These are phyloP conservation scores for Oscheius sp. DNA, from an alignment of 1,140 invertebrate genomes.

Conservation along the genomic window DNA sequence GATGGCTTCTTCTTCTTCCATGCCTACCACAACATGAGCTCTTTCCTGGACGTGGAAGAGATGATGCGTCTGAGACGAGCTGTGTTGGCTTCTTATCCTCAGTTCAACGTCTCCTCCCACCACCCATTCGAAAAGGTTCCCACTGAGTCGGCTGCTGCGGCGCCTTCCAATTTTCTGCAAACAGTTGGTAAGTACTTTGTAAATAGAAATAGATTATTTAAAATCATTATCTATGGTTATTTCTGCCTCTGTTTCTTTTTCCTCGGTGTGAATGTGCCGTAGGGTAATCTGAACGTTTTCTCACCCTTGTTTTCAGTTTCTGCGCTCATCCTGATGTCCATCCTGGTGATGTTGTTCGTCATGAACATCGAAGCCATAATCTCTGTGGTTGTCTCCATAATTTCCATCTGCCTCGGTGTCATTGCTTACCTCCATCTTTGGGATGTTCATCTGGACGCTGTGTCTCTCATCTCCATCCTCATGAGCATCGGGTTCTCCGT, in stretches of 20 bases:
- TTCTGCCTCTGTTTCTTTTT: too few relatives aligned
- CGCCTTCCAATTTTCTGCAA: conserved; percentile 54
- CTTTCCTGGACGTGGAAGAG: conserved; percentile 52
- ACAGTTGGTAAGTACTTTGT: conserved; percentile 43
- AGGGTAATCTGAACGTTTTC: neutral
- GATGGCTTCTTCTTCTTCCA: conserved; percentile 53
- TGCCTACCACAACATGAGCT: conserved; percentile 53
- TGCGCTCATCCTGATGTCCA: conserved; percentile 52
- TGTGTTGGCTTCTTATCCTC: conserved; percentile 44
- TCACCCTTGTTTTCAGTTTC: conserved; percentile 44
- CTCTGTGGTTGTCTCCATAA: conserved; percentile 53
- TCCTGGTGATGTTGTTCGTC: conserved; percentile 54
- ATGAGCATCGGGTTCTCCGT: conserved; percentile 56
- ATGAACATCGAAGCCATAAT: conserved; percentile 54
- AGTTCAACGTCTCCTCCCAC: conserved; percentile 49
- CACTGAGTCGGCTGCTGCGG: conserved; percentile 54
- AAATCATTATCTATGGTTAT: too few relatives aligned
- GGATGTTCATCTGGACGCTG: conserved; percentile 56
- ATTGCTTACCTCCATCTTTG: conserved; percentile 56
- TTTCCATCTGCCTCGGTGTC: conserved; percentile 54
- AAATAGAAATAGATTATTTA: conserved; percentile 7
- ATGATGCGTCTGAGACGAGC: conserved; percentile 42
- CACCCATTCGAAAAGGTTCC: conserved; percentile 58
- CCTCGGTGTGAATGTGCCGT: too few relatives aligned
- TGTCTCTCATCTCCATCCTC: conserved; percentile 54